These are phyloP conservation scores for Dorcus parallelipipedus DNA, from an alignment of 2,888 invertebrate species.

Conservation along the genomic window DNA sequence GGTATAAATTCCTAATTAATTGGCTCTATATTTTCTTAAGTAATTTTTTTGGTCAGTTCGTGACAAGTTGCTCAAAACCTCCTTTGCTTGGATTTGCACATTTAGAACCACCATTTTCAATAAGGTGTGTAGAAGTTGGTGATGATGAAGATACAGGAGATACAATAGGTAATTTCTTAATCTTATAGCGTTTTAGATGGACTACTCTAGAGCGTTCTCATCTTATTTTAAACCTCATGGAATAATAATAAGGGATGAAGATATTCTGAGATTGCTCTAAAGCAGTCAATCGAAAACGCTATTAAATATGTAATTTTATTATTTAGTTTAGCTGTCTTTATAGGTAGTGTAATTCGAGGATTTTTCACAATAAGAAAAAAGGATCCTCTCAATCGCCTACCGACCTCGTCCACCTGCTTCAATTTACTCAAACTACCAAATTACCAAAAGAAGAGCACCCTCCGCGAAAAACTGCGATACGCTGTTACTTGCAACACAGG, in stretches of 20 bases:
- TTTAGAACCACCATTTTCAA: conserved; percentile 95
- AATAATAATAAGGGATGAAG: too few species aligned
- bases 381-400: conserved; percentile 89
- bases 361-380: conserved; percentile 96
- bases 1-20: conserved; percentile 48
- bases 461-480: conserved; percentile 94
- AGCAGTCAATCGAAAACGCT: too few species aligned
- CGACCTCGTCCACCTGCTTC: conserved; percentile 99
- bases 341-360: conserved; percentile 93
- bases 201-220: too few species aligned
- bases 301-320: neutral
- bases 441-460: conserved; percentile 92
- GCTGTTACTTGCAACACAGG: conserved; percentile 98
- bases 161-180: conserved; percentile 63
- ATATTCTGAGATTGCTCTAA: too few species aligned
- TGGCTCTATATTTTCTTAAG: neutral
- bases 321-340: conserved; percentile 8
- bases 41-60: conserved; percentile 36
- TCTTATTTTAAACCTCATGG: too few species aligned
- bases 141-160: conserved; percentile 95
- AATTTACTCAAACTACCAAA: conserved; percentile 97
- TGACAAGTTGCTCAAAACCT: conserved; percentile 93
- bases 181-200: neutral
- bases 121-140: conserved; percentile 97
- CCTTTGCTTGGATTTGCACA: conserved; percentile 95